A percentile compares a stretch with the other conserved stretches of the same genome.
Conservation (phyloP, 2,113 vertebrate species). For the Oreocharis arfaki region DNA sequence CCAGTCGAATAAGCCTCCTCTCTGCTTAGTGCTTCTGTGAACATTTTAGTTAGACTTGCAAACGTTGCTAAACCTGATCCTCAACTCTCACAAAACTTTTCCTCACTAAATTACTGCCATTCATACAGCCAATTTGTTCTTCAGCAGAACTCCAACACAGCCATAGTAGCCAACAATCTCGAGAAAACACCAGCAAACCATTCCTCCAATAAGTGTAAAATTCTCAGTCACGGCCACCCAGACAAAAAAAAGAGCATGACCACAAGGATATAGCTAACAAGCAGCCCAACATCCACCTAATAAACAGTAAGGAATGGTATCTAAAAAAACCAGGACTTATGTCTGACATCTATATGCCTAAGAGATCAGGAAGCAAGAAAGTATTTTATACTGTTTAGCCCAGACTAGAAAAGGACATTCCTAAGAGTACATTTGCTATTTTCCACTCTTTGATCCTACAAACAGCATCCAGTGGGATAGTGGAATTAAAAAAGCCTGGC, state of each 20-base stretch:
- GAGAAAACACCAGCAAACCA: neutral
- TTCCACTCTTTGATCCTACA: neutral
- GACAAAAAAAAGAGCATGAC: neutral
- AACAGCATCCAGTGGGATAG: neutral
- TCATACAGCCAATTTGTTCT: neutral
- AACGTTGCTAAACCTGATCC: neutral
- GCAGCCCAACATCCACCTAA: neutral
- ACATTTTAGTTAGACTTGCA: neutral
- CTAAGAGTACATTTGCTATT: neutral
- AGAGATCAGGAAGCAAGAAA: neutral
- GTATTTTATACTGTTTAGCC: neutral
- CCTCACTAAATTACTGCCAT: neutral
- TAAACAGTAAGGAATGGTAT: neutral
- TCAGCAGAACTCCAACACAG: neutral
- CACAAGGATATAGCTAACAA: constrained; percentile 13
- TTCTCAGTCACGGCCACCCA: neutral
- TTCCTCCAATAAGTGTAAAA: constrained; percentile 28
- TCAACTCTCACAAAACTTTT: neutral
- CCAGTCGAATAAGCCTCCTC: neutral
- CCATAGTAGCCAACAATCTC: neutral
- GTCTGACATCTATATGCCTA: neutral
- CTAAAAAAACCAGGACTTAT: neutral
- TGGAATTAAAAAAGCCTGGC: neutral
- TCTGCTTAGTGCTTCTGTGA: neutral
- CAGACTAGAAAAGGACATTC: neutral